Conservation (phyloP, 2,888 invertebrate genomes). For the Ctena decussata region DNA sequence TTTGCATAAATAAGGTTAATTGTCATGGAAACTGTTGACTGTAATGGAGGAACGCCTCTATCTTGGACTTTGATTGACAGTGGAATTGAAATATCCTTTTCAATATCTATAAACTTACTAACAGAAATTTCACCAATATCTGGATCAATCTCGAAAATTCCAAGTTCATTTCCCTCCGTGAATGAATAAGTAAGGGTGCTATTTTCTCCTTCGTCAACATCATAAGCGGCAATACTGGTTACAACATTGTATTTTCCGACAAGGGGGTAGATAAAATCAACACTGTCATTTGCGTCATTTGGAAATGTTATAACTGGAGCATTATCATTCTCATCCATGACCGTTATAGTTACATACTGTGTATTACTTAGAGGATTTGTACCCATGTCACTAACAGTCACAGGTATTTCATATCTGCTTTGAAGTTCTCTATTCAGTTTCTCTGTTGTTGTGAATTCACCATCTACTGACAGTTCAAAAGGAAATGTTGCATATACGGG, state of each 20-base stretch:
- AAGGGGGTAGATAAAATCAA: constrained; percentile 58
- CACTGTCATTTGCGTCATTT: constrained; percentile 74
- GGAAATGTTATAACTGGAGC: constrained; percentile 77
- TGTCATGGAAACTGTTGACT: constrained; percentile 26
- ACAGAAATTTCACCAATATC: constrained; percentile 56
- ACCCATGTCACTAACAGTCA: constrained; percentile 73
- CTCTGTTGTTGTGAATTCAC: constrained; percentile 68
- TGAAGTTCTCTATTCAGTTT: constrained; percentile 72
- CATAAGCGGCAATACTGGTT: constrained; percentile 55
- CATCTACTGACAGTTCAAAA: constrained; percentile 67
- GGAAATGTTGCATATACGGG: constrained; percentile 61
- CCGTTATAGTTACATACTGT: constrained; percentile 70
- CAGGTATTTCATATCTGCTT: constrained; percentile 69
- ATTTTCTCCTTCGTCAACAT: constrained; percentile 60
- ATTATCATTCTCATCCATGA: constrained; percentile 78
- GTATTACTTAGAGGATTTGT: constrained; percentile 65
- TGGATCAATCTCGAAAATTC: constrained; percentile 57
- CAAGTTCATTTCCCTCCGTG: constrained; percentile 50
- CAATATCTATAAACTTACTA: constrained; percentile 47
- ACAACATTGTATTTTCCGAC: constrained; percentile 51
- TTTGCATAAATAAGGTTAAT: constrained; percentile 57
- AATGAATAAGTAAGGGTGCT: constrained; percentile 49
- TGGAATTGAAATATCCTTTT: constrained; percentile 30
- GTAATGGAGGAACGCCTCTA: constrained; percentile 30
- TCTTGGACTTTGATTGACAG: constrained; percentile 46